Base-by-base conservation (phyloP, 2,113 vertebrate species). In the Collichthys lucidus region DNA sequence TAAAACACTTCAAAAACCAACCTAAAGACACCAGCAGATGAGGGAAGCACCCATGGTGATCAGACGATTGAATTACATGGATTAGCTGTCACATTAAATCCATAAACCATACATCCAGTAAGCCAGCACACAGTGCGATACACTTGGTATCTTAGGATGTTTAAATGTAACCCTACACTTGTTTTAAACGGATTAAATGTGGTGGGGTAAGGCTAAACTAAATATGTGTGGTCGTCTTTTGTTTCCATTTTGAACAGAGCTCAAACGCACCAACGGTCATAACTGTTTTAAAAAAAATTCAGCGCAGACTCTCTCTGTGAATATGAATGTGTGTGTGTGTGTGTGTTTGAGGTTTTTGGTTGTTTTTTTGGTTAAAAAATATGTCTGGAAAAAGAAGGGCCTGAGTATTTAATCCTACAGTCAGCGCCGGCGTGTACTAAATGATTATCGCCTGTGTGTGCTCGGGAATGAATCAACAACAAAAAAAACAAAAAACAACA, bases 351-450 rank as follows among this genome's bases (percentile, higher is more conserved):
- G 1, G 4, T 14, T 46, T 75, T 77, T 35, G 31, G 6, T 55
- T 22, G 4, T 22, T 20, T 14, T 46, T 46, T 46, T 35, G 6
- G 20, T 11, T 65, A 0, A 1, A 5, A 5, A 65, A 70, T 52
- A 65, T 55, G 53, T 31, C 11, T 40, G 35, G 35, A 35, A 7
- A 35, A 40, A 40, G 35, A 40, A 6, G 7, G 53, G 55, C 56
- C 70, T 11, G 57, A 4, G 26, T 49, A 2, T 82, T 74, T 81
- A 77, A 82, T 75, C 66, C 57, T 17, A 22, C 62, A 66, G 20
- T 76, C 29, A 76, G 64, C 79, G 50, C 16, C 31, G 44, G 29
- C 35, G 47, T 19, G 17, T 31, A 14, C 4, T 35, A 11, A 70
- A 60, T 35, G 22, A 35, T 50, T 12, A 63, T 57, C 35, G 72